Conservation (phyloP, 2,113 vertebrate genomes). For the Tichodroma muraria region DNA sequence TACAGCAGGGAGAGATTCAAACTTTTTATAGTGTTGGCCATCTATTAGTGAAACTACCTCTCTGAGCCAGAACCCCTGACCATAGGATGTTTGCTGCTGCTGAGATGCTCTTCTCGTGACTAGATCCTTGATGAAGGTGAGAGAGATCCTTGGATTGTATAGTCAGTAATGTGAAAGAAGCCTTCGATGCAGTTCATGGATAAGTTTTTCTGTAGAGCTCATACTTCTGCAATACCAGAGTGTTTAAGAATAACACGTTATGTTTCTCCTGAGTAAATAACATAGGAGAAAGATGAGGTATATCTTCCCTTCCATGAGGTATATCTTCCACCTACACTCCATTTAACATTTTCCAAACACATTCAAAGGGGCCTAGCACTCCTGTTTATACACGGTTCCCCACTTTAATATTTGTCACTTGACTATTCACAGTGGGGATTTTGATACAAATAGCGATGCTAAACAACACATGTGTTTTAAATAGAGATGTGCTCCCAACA, state of each 20-base stretch:
- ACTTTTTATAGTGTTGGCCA: not conserved
- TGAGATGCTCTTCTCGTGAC: not conserved
- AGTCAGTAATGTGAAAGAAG: not conserved
- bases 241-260: not conserved
- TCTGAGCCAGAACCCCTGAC: not conserved
- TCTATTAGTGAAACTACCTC: not conserved
- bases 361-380: not conserved
- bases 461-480: slow-evolving; percentile 41
- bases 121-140: not conserved
- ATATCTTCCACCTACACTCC: not conserved
- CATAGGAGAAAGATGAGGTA: not conserved
- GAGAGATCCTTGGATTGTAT: not conserved
- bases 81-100: not conserved
- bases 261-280: not conserved
- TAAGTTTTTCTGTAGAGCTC: not conserved
- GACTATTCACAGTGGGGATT: slow-evolving; percentile 42
- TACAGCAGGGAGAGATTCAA: not conserved
- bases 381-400: not conserved
- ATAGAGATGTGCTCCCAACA: slow-evolving; percentile 23
- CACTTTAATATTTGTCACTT: slow-evolving; percentile 44
- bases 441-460: slow-evolving; percentile 22
- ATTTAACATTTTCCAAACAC: slow-evolving; percentile 2
- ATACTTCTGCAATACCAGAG: not conserved
- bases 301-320: not conserved
- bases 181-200: not conserved